These are phyloP conservation scores for Himalopsyche kuldschensis DNA, from an alignment of 2,888 invertebrate genomes.

Conservation along the genomic window DNA sequence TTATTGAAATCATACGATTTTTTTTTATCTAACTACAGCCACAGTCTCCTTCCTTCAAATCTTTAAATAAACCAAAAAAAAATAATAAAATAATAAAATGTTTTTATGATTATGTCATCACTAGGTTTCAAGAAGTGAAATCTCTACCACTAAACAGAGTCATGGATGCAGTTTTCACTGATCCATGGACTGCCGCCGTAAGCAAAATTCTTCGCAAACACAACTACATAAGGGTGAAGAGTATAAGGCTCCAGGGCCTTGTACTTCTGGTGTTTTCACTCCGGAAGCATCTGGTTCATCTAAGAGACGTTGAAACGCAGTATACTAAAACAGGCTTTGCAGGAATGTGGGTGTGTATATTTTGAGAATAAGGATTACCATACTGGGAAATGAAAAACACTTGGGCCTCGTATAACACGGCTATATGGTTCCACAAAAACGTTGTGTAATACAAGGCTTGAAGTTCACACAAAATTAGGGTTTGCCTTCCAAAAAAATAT, in stretches of 20 bases:
- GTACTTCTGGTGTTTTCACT: conserved; percentile 77
- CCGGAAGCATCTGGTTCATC: conserved; percentile 76
- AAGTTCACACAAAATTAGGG: too few relatives aligned
- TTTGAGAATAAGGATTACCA: not conserved
- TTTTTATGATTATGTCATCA: conserved; percentile 33
- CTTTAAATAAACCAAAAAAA: too few relatives aligned
- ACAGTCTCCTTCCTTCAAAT: too few relatives aligned
- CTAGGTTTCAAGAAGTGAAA: conserved; percentile 85
- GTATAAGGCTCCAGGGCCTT: conserved; percentile 81
- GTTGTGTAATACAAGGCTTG: too few relatives aligned
- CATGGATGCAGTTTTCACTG: conserved; percentile 77
- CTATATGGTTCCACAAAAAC: too few relatives aligned
- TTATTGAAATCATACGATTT: too few relatives aligned
- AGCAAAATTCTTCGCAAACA: conserved; percentile 69
- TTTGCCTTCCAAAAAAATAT: too few relatives aligned
- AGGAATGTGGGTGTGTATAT: conserved; percentile 82
- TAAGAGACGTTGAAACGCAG: conserved; percentile 83
- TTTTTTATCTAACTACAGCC: too few relatives aligned
- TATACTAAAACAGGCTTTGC: conserved; percentile 88
- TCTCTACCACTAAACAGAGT: conserved; percentile 84
- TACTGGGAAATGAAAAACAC: too few relatives aligned
- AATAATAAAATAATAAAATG: not conserved
- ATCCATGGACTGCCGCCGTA: conserved; percentile 80
- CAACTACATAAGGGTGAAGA: conserved; percentile 78
- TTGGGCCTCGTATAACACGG: too few relatives aligned